Conservation (phyloP, 1,140 invertebrate species). For the Cydia fagiglandana region DNA sequence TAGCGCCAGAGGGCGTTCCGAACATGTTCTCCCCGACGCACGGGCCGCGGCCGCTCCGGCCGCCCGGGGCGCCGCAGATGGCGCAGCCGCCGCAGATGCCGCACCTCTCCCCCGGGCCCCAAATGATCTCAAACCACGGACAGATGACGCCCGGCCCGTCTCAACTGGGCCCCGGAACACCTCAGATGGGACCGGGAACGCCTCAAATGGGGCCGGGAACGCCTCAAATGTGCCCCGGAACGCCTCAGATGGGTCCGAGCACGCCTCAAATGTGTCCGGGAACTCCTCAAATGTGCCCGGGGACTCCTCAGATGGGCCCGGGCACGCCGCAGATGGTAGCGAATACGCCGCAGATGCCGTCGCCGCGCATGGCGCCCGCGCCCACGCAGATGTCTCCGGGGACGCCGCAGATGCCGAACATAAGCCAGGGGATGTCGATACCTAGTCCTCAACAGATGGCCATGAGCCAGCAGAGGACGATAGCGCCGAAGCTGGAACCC, state of each 20-base stretch:
- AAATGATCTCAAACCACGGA: constrained; percentile 57
- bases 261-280: constrained; percentile 53
- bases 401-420: constrained; percentile 67
- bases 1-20: constrained; percentile 74
- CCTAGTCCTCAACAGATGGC: constrained; percentile 68
- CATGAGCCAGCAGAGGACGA: constrained; percentile 65
- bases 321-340: constrained; percentile 62
- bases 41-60: constrained; percentile 61
- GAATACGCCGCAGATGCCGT: constrained; percentile 59
- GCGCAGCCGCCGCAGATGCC: constrained; percentile 49
- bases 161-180: constrained; percentile 44
- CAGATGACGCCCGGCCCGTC: constrained; percentile 38
- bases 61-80: constrained; percentile 54
- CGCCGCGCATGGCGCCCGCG: constrained; percentile 63
- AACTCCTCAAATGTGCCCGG: constrained; percentile 59
- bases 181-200: constrained; percentile 38
- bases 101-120: constrained; percentile 53
- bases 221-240: constrained; percentile 43
- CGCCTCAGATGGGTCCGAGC: constrained; percentile 50
- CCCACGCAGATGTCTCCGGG: constrained; percentile 70
- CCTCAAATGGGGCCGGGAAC: constrained; percentile 41
- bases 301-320: constrained; percentile 60
- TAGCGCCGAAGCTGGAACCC: constrained; percentile 73
- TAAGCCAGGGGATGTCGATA: constrained; percentile 67
- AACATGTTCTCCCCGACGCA: constrained; percentile 72